These are phyloP conservation scores for Gnatocerus cornutus DNA, from an alignment of 2,888 invertebrate species.

Conservation along the genomic window DNA sequence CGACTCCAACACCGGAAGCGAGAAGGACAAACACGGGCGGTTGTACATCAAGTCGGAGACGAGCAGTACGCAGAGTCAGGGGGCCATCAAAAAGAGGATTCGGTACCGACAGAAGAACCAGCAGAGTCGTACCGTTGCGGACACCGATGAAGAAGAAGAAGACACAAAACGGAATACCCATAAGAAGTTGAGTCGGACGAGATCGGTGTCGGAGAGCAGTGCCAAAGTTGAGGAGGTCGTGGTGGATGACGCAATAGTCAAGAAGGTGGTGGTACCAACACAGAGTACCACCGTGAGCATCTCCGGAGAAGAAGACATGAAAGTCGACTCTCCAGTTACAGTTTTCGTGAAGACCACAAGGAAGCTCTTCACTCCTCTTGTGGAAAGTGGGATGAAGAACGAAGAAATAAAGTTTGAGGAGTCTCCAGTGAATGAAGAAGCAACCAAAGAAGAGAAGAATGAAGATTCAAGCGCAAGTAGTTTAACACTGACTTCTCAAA, in stretches of 20 bases:
- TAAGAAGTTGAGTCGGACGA: constrained; percentile 59
- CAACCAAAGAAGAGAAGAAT: constrained; percentile 11
- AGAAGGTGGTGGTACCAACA: constrained; percentile 63
- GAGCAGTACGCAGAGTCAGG: constrained; percentile 58
- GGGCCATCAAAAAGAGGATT: constrained; percentile 66
- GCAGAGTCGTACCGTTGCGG: constrained; percentile 59
- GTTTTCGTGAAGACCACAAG: constrained; percentile 87
- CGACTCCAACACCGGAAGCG: constrained; percentile 52
- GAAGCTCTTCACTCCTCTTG: constrained; percentile 82
- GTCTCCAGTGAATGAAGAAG: not conserved
- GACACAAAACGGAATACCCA: constrained; percentile 52
- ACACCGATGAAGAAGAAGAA: constrained; percentile 64
- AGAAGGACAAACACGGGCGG: constrained; percentile 31
- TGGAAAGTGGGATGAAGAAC: constrained; percentile 55
- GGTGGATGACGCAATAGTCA: constrained; percentile 58
- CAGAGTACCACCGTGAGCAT: constrained; percentile 58
- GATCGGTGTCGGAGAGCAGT: constrained; percentile 58
- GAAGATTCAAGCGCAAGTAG: constrained; percentile 27
- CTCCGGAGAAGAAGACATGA: constrained; percentile 8
- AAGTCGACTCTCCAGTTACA: constrained; percentile 71
- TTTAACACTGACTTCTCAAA: constrained; percentile 9
- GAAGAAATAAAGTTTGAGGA: constrained; percentile 20
- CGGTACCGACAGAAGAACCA: constrained; percentile 64
- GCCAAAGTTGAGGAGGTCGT: constrained; percentile 36
- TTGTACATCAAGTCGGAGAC: constrained; percentile 57